A percentile compares a stretch with the other conserved stretches of the same genome.
Conservation (phyloP, 2,888 invertebrate species). For the Eledona agricola region DNA sequence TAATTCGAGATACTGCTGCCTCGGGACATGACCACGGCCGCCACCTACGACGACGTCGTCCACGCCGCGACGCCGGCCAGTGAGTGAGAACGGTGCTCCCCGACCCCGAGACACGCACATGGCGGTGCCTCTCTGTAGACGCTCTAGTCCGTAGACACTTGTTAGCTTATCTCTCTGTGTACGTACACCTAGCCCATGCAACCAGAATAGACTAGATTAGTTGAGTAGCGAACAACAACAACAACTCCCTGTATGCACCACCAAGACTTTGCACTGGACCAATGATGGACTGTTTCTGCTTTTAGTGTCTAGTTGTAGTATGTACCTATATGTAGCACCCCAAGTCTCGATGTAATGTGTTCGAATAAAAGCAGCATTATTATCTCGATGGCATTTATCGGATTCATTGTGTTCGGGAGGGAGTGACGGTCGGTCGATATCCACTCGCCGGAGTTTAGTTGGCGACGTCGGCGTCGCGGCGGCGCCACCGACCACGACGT, state of each 20-base stretch:
- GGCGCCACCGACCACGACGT: slow-evolving; percentile 32
- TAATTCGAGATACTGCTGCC: slow-evolving; percentile 85
- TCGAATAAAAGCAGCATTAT: slow-evolving; percentile 26
- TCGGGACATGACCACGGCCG: slow-evolving; percentile 77
- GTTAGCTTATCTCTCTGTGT: slow-evolving; percentile 36
- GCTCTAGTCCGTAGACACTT: slow-evolving; percentile 30
- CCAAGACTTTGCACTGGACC: slow-evolving; percentile 8
- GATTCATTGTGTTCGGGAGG: slow-evolving; percentile 41
- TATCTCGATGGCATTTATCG: slow-evolving; percentile 30
- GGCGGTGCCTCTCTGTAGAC: slow-evolving; percentile 29
- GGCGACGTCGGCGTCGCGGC: slow-evolving; percentile 41
- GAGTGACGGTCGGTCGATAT: slow-evolving; percentile 48
- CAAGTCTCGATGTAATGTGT: slow-evolving; percentile 22
- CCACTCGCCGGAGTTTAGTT: slow-evolving; percentile 41
- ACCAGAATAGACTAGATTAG: slow-evolving; percentile 22
- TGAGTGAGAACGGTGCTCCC: slow-evolving; percentile 17
- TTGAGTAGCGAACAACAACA: slow-evolving; percentile 5
- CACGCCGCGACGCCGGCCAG: slow-evolving; percentile 4
- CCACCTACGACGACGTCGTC: slow-evolving; percentile 8
- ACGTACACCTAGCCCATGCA: slow-evolving; percentile 27
- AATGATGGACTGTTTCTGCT: slow-evolving; percentile 7
- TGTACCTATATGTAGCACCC: slow-evolving; percentile 20
- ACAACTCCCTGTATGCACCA: slow-evolving; percentile 32
- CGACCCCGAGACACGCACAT: slow-evolving; percentile 13
- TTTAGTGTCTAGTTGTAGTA: slow-evolving; percentile 39